Evolutionary conservation across 2,888 invertebrate genomes (phyloP), one percentile per base, ranked within the genome.

Genomic region (Sinodicranocentrus sp.): DNA sequence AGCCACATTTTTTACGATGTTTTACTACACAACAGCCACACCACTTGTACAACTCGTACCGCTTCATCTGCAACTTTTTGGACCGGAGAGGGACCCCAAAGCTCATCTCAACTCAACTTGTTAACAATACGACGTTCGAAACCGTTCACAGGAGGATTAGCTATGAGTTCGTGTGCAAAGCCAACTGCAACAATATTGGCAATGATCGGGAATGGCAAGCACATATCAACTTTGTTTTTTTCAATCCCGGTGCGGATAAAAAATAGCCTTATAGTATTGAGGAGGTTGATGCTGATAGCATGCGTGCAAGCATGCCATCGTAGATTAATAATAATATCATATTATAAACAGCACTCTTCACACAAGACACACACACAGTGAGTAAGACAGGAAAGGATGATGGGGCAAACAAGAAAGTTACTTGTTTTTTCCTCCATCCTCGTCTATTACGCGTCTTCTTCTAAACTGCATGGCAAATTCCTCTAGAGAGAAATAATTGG

Each of bases 271-370:
- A 39, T 6, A 39, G 8, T 13, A 13, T 10, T 52, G 52, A n/a
- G 17, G 76, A 19, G 19, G 25, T 39, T 68, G 59, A 23, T 67
- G 80, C 28, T 75, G 70, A 68, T 80, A 82, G 73, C 75, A 82
- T 82, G 82, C 82, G 68, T 82, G 82, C 75, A 82, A 68, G 82
- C 75, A 82, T 82, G 68, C 75, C 57, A 68, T 73, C 82, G 59
- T 10, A 57, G 52, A 73, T 65, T 79, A 82, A 67, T 73, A 75
- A 68, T 70, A 75, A 82, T 73, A 82, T 82, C 48, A 48, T 73
- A 82, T 82, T 67, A 73, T 73, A 59, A 59, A 70, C 71, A 59
- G 23, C 72, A 72, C 33, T 33, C 65, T 65, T 54, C 72, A 72
- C 57, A 72, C 72, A 72, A 72, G 59, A 72, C 39, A 59, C 65